Evolutionary conservation across 2,888 invertebrate species (phyloP).

Genomic region (Cephus spinipes): DNA sequence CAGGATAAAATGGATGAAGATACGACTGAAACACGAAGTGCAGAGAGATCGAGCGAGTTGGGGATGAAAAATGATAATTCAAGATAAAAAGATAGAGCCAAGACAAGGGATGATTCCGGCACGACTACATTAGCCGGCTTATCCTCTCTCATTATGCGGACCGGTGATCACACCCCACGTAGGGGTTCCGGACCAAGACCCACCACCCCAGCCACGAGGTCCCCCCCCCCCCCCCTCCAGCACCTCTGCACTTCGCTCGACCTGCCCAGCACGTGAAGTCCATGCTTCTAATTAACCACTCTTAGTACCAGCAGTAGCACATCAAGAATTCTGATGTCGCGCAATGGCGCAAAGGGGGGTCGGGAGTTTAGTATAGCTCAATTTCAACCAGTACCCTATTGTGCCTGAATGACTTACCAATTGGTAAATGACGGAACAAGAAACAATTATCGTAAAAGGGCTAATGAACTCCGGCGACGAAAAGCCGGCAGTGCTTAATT

Average conservation of each 20-base stretch:
- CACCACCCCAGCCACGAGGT: background rate
- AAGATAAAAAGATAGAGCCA: conserved; percentile 12
- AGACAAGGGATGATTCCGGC: conserved; percentile 38
- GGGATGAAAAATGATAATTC: conserved; percentile 19
- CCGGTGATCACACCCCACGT: conserved; percentile 39
- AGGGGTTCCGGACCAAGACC: background rate
- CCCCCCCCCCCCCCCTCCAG: background rate
- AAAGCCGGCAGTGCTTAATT: conserved; percentile 39
- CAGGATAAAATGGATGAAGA: background rate
- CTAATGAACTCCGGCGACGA: conserved; percentile 13
- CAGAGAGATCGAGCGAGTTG: background rate
- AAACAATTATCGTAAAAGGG: background rate
- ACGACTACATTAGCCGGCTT: conserved; percentile 49
- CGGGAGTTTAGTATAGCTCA: background rate
- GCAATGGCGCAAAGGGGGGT: background rate
- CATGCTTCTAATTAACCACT: background rate
- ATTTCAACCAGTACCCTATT: background rate
- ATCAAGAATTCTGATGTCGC: background rate
- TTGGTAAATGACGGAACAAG: background rate
- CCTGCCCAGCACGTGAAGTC: background rate
- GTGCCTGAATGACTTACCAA: background rate
- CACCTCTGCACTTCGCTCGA: background rate
- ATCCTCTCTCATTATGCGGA: conserved; percentile 51
- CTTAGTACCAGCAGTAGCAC: background rate
- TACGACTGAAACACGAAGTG: background rate